These are phyloP conservation scores for Setophaga petechia DNA, from an alignment of 2,113 vertebrate species.

Conservation along the genomic window DNA sequence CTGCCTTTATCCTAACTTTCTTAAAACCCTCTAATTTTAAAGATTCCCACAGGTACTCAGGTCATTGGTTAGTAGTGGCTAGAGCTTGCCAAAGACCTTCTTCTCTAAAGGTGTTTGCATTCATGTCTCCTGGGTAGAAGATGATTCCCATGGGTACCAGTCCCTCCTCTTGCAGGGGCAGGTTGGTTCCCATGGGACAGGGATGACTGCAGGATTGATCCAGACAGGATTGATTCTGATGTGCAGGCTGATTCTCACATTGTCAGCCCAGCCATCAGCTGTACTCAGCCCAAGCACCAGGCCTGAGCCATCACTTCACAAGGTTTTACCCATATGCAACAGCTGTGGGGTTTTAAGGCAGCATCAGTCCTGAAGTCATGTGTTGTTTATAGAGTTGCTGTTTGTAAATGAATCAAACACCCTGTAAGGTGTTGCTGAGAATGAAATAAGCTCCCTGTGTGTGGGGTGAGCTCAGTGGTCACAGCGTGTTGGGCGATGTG, in stretches of 20 bases:
- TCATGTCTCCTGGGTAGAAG: background rate
- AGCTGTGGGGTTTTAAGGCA: too few species aligned
- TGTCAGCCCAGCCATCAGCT: background rate
- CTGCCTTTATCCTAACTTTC: too few species aligned
- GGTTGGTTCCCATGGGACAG: background rate
- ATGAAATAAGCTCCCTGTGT: rapidly evolving
- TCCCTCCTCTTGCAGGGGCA: background rate
- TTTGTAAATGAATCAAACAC: background rate
- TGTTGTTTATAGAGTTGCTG: rapidly evolving
- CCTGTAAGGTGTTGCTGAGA: rapidly evolving
- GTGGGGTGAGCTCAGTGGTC: background rate
- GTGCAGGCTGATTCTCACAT: background rate
- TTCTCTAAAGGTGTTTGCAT: background rate
- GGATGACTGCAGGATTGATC: too few species aligned
- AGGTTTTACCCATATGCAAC: background rate
- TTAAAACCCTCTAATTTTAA: too few species aligned
- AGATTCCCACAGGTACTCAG: too few species aligned
- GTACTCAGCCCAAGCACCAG: too few species aligned
- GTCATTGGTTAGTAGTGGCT: too few species aligned
- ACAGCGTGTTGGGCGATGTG: rapidly evolving
- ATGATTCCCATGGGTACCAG: rapidly evolving
- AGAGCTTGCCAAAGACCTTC: background rate
- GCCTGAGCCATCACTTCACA: background rate
- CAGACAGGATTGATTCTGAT: too few species aligned
- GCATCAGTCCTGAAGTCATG: rapidly evolving